Conservation (phyloP, 1,140 invertebrate species). For the Telenomus remus region DNA sequence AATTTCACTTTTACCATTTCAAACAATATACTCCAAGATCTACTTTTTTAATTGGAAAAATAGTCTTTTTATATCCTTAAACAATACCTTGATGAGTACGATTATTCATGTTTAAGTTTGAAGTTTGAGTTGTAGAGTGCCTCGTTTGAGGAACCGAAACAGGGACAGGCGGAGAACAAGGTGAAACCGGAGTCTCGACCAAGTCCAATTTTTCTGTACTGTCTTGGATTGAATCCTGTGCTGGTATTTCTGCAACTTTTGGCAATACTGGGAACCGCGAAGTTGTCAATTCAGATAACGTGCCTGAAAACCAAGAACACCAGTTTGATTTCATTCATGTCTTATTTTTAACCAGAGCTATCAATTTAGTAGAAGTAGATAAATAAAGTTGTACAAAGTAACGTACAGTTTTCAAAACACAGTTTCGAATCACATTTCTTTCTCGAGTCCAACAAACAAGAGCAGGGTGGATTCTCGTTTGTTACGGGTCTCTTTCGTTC, state of each 20-base stretch:
- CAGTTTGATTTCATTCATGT: no score
- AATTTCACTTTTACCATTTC: no score
- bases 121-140: conserved; percentile 72
- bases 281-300: conserved; percentile 26
- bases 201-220: not conserved
- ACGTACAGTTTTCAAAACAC: conserved; percentile 63
- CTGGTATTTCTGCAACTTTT: conserved; percentile 13
- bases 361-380: no score
- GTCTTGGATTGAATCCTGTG: conserved; percentile 36
- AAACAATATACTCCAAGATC: no score
- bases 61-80: no score
- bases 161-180: conserved; percentile 43
- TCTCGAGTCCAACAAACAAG: conserved; percentile 64
- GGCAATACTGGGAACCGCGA: not conserved
- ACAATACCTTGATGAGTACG: conserved; percentile 61
- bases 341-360: no score
- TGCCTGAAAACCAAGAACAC: conserved; percentile 10
- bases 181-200: conserved; percentile 30
- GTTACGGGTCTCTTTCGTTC: conserved; percentile 61
- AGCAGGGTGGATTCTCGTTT: conserved; percentile 65
- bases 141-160: conserved; percentile 68
- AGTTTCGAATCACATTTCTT: conserved; percentile 61
- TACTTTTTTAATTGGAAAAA: no score
- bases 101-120: conserved; percentile 63
- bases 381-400: no score